Percentiles rank a stretch among this genome's conserved stretches.
phyloP scores from a whole-genome alignment of 2,113 vertebrate species.

The Petrocephalus zakoni region DNA sequence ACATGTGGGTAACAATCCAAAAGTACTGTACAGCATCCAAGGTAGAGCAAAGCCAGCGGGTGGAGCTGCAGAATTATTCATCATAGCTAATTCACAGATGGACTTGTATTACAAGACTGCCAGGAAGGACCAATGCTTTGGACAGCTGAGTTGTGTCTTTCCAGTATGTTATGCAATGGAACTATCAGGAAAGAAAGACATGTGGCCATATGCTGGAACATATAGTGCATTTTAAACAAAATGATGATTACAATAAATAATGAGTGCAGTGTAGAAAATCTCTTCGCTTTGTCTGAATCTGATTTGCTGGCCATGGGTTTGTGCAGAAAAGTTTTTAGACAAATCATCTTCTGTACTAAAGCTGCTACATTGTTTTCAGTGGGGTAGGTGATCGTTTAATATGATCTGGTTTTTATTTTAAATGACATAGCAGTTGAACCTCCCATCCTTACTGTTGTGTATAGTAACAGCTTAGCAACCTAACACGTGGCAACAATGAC shows the following conservation, averaged over 20 bases:
- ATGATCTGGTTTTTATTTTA: background rate
- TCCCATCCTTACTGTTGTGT: background rate
- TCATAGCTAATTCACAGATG: background rate
- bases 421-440: background rate
- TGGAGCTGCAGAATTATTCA: background rate
- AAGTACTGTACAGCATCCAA: background rate
- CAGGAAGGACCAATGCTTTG: background rate
- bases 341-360: background rate
- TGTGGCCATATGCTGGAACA: background rate
- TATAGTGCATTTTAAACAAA: background rate
- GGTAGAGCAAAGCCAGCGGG: background rate
- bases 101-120: background rate
- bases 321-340: background rate
- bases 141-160: background rate
- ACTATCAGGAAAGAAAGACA: background rate
- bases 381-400: background rate
- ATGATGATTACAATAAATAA: background rate
- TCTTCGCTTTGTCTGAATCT: background rate
- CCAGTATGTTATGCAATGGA: background rate
- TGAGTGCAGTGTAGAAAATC: background rate
- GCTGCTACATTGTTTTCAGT: background rate
- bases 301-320: background rate
- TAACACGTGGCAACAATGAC: background rate
- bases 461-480: background rate
- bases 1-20: background rate